Percentiles rank a stretch among this genome's conserved stretches.
These are phyloP conservation scores for Philopotamus ludificatus DNA, from an alignment of 1,140 invertebrate genomes.

Conservation along the genomic window DNA sequence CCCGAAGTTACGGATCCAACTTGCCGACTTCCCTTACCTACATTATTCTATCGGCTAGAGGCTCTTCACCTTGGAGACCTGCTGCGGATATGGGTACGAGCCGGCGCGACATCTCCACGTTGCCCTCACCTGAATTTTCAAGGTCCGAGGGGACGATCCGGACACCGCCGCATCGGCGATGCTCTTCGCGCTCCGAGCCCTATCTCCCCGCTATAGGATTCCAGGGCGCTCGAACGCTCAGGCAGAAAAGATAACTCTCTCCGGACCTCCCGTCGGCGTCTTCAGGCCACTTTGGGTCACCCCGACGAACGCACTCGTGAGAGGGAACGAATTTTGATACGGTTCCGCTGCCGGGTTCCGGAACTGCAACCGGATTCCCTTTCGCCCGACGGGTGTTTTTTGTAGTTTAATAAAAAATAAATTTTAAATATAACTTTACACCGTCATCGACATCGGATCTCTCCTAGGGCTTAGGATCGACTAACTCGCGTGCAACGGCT, in stretches of 20 bases:
- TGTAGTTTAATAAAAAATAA: slow-evolving; percentile 44
- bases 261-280: slow-evolving; percentile 71
- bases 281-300: slow-evolving; percentile 57
- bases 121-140: slow-evolving; percentile 75
- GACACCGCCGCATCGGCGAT: slow-evolving; percentile 70
- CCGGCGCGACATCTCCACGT: slow-evolving; percentile 64
- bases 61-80: slow-evolving; percentile 87
- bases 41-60: slow-evolving; percentile 88
- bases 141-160: slow-evolving; percentile 66
- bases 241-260: slow-evolving; percentile 81
- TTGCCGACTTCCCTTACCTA: slow-evolving; percentile 65
- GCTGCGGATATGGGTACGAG: slow-evolving; percentile 81
- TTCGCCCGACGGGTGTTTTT: slow-evolving; percentile 59
- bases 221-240: slow-evolving; percentile 64
- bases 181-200: slow-evolving; percentile 70
- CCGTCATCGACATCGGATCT: slow-evolving; percentile 57
- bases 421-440: slow-evolving; percentile 48
- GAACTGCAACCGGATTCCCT: slow-evolving; percentile 74
- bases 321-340: slow-evolving; percentile 63
- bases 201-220: slow-evolving; percentile 69
- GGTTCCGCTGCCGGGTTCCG: slow-evolving; percentile 72
- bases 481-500: slow-evolving; percentile 86
- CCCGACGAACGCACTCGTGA: slow-evolving; percentile 49
- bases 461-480: slow-evolving; percentile 80
- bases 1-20: slow-evolving; percentile 67